Percentiles rank a stretch among this genome's conserved stretches.
Conservation (phyloP, 2,113 vertebrate species). For the Chascanopsetta lugubris region DNA sequence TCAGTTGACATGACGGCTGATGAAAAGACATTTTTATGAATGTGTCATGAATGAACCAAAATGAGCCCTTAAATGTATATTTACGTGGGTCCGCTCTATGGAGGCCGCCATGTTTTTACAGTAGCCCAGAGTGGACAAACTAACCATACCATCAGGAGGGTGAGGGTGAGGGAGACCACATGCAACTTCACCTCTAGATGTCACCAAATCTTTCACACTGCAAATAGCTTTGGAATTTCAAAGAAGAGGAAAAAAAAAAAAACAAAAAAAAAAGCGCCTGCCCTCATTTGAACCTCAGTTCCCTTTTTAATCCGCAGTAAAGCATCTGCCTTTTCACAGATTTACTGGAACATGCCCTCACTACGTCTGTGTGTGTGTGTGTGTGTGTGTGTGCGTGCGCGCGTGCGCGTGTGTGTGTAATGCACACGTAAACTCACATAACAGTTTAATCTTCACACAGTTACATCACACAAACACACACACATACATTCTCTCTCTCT, state of each 20-base stretch:
- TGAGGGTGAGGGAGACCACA: no score
- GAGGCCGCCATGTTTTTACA: no score
- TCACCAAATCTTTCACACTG: no score
- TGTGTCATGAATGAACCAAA: no score
- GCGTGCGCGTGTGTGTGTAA: constrained; percentile 23
- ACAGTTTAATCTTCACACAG: constrained; percentile 2
- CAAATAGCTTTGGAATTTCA: background rate
- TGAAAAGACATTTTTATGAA: no score
- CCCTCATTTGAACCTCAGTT: constrained; percentile 25
- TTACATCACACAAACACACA: constrained; percentile 2
- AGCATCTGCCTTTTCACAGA: constrained; percentile 49
- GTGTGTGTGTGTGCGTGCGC: constrained; percentile 24
- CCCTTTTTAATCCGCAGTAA: constrained; percentile 30
- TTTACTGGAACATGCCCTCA: constrained; percentile 59
- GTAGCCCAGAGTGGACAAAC: no score
- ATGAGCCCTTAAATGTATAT: no score
- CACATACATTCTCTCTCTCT: constrained; percentile 36
- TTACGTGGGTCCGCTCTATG: no score
- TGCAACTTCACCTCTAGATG: no score
- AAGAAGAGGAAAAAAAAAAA: background rate
- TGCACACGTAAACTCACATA: constrained; percentile 6
- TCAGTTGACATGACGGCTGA: no score
- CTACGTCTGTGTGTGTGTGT: constrained; percentile 17
- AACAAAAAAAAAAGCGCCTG: background rate
- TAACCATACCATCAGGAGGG: no score